Evolutionary conservation across 2,113 vertebrate species (phyloP).

Genomic region (Formicarius rufipectus): DNA sequence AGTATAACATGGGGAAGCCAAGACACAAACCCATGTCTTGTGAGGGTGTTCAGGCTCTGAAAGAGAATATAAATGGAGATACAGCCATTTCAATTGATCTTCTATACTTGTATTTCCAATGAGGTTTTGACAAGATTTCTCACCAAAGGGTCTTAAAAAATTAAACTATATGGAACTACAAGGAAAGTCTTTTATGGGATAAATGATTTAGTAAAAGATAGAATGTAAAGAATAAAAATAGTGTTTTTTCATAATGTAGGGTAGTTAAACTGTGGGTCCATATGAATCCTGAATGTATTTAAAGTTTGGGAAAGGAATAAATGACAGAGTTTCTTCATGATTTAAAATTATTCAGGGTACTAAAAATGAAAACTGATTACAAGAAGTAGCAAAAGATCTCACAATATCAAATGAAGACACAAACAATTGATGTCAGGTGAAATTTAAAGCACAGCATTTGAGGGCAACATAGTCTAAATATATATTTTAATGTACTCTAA

Average conservation of each 20-base stretch:
- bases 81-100: neutral
- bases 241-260: neutral
- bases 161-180: neutral
- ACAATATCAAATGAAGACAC: neutral
- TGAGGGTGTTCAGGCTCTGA: neutral
- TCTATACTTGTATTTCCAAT: neutral
- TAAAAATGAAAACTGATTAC: neutral
- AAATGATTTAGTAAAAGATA: neutral
- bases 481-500: neutral
- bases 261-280: neutral
- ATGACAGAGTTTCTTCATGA: neutral
- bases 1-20: neutral
- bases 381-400: neutral
- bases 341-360: neutral
- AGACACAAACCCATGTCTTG: neutral
- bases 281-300: neutral
- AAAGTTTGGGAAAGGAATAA: neutral
- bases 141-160: neutral
- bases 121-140: neutral
- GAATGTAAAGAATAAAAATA: neutral
- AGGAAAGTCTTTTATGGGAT: neutral
- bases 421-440: neutral
- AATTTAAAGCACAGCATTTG: neutral
- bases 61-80: neutral
- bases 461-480: neutral